Percentiles rank a stretch among this genome's conserved stretches.
Evolutionary conservation across 1,140 invertebrate species (phyloP).

Genomic region (Drosophila watanabei): DNA sequence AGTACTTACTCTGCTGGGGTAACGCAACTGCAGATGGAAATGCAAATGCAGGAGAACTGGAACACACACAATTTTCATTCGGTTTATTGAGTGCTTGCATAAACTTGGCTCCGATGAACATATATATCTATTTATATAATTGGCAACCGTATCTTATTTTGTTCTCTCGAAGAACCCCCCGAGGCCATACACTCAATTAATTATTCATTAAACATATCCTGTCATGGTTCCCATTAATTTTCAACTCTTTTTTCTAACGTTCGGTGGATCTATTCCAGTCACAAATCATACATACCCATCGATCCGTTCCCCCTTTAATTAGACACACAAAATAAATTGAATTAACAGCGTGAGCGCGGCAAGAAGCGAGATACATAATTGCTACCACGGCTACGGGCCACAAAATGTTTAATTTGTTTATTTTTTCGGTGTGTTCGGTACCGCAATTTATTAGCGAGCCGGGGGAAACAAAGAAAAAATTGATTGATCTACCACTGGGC

Average conservation of each 20-base stretch:
- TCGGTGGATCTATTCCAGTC: slow-evolving; percentile 2
- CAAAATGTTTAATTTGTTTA: slow-evolving; percentile 76
- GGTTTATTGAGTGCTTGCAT: slow-evolving; percentile 57
- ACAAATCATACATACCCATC: slow-evolving; percentile 52
- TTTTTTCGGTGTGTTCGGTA: slow-evolving; percentile 50
- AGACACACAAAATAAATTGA: slow-evolving; percentile 78
- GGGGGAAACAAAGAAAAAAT: slow-evolving; percentile 60
- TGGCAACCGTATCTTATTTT: slow-evolving; percentile 2
- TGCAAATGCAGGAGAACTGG: slow-evolving; percentile 29
- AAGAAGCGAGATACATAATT: slow-evolving; percentile 62
- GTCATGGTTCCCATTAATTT: slow-evolving; percentile 39
- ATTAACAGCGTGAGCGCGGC: slow-evolving; percentile 68
- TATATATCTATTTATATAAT: slow-evolving; percentile 3
- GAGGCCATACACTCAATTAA: slow-evolving; percentile 34
- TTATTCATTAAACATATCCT: slow-evolving; percentile 58
- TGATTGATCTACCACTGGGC: slow-evolving; percentile 74
- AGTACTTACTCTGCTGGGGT: slow-evolving; percentile 17
- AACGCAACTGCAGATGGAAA: slow-evolving; percentile 25
- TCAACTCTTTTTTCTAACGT: slow-evolving; percentile 21
- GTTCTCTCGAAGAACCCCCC: slow-evolving; percentile 8
- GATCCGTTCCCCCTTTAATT: slow-evolving; percentile 65
- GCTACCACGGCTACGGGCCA: slow-evolving; percentile 51
- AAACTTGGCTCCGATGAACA: not conserved
- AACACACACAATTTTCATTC: slow-evolving; percentile 53
- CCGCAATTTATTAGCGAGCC: slow-evolving; percentile 70